Evolutionary conservation across 1,140 invertebrate species (phyloP).

Genomic region (Drosophila tani): DNA sequence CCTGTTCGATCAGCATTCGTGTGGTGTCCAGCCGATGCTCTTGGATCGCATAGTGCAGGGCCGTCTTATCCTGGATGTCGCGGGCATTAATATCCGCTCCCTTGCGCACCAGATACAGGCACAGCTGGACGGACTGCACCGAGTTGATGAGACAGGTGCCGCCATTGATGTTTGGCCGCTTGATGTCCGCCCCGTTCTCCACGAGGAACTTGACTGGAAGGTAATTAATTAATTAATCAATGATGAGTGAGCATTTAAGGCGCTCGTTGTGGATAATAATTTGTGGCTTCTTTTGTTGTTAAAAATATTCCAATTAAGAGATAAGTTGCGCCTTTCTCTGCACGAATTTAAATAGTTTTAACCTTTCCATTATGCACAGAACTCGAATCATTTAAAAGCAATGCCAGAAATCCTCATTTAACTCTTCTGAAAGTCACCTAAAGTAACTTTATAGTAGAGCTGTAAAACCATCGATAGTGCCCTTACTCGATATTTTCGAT

Average conservation of each 20-base stretch:
- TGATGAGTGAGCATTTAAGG: too few species aligned
- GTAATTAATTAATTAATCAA: too few species aligned
- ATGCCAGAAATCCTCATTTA: background rate
- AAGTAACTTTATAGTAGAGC: background rate
- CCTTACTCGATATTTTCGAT: too few species aligned
- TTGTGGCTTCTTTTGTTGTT: too few species aligned
- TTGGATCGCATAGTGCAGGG: constrained; percentile 97
- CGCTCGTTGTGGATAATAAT: too few species aligned
- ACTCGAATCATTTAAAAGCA: background rate
- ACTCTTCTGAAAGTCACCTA: background rate
- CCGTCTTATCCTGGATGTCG: constrained; percentile 96
- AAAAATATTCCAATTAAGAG: background rate
- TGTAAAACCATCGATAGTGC: too few species aligned
- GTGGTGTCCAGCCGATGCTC: constrained; percentile 95
- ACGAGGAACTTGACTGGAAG: constrained; percentile 90
- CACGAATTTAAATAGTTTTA: background rate
- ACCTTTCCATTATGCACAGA: background rate
- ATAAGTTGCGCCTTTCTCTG: background rate
- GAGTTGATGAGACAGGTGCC: constrained; percentile 97
- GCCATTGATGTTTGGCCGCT: constrained; percentile 95
- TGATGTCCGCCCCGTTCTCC: constrained; percentile 93
- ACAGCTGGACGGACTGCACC: constrained; percentile 93
- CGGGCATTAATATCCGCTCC: constrained; percentile 94
- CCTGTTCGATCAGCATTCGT: constrained; percentile 91
- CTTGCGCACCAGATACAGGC: constrained; percentile 91